phyloP scores from a whole-genome alignment of 2,888 invertebrate genomes.

The Galerucella pusilla region DNA sequence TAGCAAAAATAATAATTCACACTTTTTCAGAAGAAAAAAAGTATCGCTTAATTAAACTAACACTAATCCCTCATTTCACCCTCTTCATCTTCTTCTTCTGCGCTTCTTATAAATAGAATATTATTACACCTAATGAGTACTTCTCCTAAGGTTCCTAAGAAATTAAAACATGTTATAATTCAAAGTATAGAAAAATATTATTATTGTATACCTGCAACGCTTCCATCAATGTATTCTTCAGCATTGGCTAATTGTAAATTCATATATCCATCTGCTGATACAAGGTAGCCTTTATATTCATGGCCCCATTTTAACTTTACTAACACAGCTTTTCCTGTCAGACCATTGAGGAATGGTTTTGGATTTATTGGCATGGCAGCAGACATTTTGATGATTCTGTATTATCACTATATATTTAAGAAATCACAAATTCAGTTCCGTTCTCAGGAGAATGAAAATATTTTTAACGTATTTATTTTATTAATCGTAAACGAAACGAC shows the following conservation, averaged over 20 bases:
- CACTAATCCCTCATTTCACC: constrained; percentile 91
- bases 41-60: constrained; percentile 4
- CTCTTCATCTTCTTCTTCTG: constrained; percentile 97
- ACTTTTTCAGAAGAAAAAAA: neutral
- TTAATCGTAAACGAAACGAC: constrained; percentile 1
- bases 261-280: constrained; percentile 99
- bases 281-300: constrained; percentile 98
- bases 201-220: constrained; percentile 76
- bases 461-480: neutral
- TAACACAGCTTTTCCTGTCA: constrained; percentile 97
- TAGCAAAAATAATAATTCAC: neutral
- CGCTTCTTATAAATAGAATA: constrained; percentile 92
- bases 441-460: too few relatives aligned
- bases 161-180: constrained; percentile 16
- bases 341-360: constrained; percentile 97
- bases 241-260: constrained; percentile 98
- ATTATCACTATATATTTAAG: neutral
- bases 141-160: constrained; percentile 89
- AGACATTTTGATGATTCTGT: constrained; percentile 68
- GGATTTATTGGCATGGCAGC: constrained; percentile 97
- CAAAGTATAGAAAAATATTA: neutral
- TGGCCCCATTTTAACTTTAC: constrained; percentile 99
- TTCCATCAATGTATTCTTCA: constrained; percentile 96
- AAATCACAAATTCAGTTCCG: neutral
- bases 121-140: constrained; percentile 97